These are phyloP conservation scores for Drosophila kohkoa DNA, from an alignment of 1,140 invertebrate genomes.

Conservation along the genomic window DNA sequence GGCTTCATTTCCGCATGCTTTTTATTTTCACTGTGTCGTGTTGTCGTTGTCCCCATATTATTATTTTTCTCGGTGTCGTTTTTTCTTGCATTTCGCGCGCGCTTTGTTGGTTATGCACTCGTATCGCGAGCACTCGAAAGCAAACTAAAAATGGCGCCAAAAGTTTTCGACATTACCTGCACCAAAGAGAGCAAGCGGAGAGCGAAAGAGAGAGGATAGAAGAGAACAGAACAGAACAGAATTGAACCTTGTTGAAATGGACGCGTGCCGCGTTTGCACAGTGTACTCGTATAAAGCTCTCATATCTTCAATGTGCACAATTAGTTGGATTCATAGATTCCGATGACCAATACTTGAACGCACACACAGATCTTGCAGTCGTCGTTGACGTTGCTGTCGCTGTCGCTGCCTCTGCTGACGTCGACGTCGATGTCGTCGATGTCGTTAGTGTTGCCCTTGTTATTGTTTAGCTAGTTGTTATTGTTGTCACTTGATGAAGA, in stretches of 20 bases:
- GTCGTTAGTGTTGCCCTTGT: conserved; percentile 29
- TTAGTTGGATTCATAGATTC: conserved; percentile 13
- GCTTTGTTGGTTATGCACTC: conserved; percentile 65
- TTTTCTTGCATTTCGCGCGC: conserved; percentile 49
- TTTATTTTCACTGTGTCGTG: conserved; percentile 21
- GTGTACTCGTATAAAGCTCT: conserved; percentile 48
- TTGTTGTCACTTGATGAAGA: conserved; percentile 16
- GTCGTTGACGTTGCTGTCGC: conserved; percentile 2
- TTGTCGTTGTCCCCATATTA: conserved; percentile 25
- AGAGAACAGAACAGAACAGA: conserved; percentile 16
- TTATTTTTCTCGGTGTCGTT: conserved; percentile 19
- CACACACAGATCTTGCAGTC: conserved; percentile 24
- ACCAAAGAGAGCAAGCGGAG: conserved; percentile 18
- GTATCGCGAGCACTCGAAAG: conserved; percentile 71
- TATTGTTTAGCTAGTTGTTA: conserved; percentile 28
- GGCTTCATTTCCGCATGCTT: conserved; percentile 7
- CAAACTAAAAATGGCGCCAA: conserved; percentile 81
- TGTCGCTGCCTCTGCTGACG: background rate
- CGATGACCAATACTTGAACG: background rate
- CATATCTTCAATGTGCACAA: conserved; percentile 25
- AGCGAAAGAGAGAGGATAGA: conserved; percentile 27
- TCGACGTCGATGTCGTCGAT: conserved; percentile 14
- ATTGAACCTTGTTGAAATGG: conserved; percentile 14
- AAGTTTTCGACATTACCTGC: conserved; percentile 60
- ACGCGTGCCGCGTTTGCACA: conserved; percentile 56